These are phyloP conservation scores for Hypotaenidia philippensis DNA, from an alignment of 2,797 vertebrate species.

Conservation along the genomic window DNA sequence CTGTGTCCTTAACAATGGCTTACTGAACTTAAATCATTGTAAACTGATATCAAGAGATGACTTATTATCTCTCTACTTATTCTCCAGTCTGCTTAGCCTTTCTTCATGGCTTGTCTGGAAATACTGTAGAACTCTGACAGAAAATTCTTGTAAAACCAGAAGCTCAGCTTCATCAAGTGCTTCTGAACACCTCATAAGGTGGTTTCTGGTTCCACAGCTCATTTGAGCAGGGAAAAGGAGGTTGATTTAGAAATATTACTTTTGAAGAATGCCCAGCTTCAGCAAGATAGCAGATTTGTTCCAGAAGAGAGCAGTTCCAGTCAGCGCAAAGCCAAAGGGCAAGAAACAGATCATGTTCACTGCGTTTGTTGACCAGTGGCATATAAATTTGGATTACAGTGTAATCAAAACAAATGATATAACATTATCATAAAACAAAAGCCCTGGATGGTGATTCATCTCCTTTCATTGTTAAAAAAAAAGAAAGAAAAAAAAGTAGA, in stretches of 20 bases:
- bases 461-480: neutral
- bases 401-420: neutral
- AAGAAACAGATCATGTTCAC: conserved; percentile 11
- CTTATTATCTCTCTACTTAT: neutral
- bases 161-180: neutral
- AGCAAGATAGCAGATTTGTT: neutral
- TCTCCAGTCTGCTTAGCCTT: neutral
- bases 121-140: neutral
- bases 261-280: neutral
- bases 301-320: neutral
- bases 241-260: neutral
- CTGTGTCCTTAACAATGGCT: neutral
- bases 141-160: neutral
- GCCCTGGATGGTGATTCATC: neutral
- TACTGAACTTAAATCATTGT: neutral
- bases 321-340: conserved; percentile 8
- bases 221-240: neutral
- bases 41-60: neutral
- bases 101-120: neutral
- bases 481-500: neutral
- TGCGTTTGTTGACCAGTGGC: neutral
- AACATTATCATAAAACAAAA: neutral
- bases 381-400: neutral
- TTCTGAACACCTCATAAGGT: neutral
- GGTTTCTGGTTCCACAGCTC: neutral